Conservation (phyloP, 2,113 vertebrate genomes). For the Cyphomyrus plagiostoma region DNA sequence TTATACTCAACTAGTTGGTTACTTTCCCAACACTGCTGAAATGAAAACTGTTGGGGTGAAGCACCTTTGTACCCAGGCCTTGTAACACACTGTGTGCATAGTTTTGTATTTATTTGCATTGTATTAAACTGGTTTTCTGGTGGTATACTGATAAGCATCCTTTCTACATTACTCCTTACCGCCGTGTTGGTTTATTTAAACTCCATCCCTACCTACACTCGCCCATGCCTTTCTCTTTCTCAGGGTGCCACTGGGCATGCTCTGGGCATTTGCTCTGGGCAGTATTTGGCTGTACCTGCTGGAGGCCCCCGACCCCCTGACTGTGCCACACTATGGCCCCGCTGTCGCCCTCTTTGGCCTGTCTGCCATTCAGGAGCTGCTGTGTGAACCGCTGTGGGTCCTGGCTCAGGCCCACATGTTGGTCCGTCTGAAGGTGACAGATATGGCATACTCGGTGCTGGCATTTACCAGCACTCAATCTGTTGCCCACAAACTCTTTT, state of each 20-base stretch:
- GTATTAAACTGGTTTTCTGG: not conserved
- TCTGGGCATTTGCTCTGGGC: conserved; percentile 74
- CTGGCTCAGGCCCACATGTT: conserved; percentile 91
- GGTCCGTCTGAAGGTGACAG: conserved; percentile 77
- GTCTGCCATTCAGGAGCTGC: conserved; percentile 81
- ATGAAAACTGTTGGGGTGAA: not conserved
- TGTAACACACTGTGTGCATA: not conserved
- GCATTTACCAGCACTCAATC: not conserved
- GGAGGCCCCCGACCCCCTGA: conserved; percentile 72
- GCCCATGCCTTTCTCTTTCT: conserved; percentile 22
- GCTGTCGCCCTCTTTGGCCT: conserved; percentile 81
- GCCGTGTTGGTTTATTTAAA: not conserved
- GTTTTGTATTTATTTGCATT: not conserved
- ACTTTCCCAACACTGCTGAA: not conserved
- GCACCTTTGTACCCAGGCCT: not conserved
- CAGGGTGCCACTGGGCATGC: conserved; percentile 81
- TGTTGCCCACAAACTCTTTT: too few species aligned
- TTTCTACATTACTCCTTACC: not conserved
- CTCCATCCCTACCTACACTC: not conserved
- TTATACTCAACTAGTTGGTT: too few species aligned
- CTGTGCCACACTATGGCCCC: conserved; percentile 74
- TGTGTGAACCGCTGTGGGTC: conserved; percentile 88
- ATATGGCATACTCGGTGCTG: not conserved
- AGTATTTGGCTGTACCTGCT: conserved; percentile 82
- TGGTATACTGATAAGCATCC: not conserved